These are phyloP conservation scores for Paraescarpia echinospica DNA, from an alignment of 1,140 invertebrate genomes.

Conservation along the genomic window DNA sequence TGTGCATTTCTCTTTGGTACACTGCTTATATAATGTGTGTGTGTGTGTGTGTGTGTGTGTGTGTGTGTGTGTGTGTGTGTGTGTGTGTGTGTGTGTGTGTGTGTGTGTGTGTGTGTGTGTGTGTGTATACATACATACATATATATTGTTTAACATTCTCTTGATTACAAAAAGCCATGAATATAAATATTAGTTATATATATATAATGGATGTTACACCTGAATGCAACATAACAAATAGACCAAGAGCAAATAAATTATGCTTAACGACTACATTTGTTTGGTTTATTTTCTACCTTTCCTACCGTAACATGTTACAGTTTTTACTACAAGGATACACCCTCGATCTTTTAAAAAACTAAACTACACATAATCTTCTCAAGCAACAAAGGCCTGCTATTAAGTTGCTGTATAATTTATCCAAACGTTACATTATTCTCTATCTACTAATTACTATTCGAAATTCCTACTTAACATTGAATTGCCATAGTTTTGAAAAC, in stretches of 20 bases:
- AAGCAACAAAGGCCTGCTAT: not conserved
- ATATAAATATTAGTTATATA: not conserved
- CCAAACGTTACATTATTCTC: not conserved
- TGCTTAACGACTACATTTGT: not conserved
- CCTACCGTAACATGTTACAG: not conserved
- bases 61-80: no score
- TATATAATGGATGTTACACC: not conserved
- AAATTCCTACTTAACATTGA: not conserved
- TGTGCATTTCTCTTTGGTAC: no score
- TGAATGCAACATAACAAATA: not conserved
- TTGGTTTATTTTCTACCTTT: not conserved
- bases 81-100: no score
- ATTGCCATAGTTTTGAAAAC: not conserved
- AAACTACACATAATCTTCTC: not conserved
- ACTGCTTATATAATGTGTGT: no score
- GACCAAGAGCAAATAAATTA: not conserved
- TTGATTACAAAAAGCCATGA: not conserved
- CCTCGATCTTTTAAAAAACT: not conserved
- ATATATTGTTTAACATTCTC: not conserved
- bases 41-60: no score
- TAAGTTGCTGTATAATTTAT: not conserved
- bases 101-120: not conserved
- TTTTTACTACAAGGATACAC: not conserved
- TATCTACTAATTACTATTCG: not conserved
- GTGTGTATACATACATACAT: not conserved